These are phyloP conservation scores for Lochmaea crataegi DNA, from an alignment of 2,888 invertebrate genomes.

Conservation along the genomic window DNA sequence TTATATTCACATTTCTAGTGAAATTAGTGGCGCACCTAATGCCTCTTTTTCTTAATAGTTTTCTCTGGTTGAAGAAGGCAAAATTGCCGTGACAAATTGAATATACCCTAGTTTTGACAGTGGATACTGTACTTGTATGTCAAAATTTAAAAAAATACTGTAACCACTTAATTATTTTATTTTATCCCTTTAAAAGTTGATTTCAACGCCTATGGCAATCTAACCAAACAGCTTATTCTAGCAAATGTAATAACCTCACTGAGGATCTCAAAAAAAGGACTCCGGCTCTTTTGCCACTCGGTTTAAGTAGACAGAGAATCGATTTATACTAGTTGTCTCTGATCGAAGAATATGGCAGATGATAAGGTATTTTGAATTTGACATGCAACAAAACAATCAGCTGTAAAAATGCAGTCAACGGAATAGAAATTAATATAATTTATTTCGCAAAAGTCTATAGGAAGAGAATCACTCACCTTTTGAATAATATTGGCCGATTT, in stretches of 20 bases:
- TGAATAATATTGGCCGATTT: neutral
- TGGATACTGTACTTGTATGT: too few relatives aligned
- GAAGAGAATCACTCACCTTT: neutral
- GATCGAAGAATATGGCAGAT: neutral
- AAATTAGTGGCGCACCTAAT: too few relatives aligned
- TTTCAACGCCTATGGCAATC: too few relatives aligned
- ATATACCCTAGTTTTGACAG: too few relatives aligned
- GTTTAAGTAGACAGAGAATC: neutral
- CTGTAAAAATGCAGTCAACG: neutral
- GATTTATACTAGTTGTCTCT: neutral
- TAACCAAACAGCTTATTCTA: too few relatives aligned
- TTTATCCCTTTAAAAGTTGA: too few relatives aligned
- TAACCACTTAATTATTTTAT: too few relatives aligned
- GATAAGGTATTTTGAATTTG: neutral
- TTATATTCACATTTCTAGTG: too few relatives aligned
- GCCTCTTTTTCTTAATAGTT: too few relatives aligned
- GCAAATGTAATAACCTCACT: neutral
- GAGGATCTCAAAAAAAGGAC: neutral
- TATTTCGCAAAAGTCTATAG: neutral
- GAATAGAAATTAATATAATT: neutral
- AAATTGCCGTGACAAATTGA: too few relatives aligned
- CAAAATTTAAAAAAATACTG: too few relatives aligned
- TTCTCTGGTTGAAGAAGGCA: too few relatives aligned
- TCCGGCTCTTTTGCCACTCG: neutral
- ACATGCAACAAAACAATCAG: neutral